Evolutionary conservation across 2,888 invertebrate genomes (phyloP).

Genomic region (Platerodrilus igneus): DNA sequence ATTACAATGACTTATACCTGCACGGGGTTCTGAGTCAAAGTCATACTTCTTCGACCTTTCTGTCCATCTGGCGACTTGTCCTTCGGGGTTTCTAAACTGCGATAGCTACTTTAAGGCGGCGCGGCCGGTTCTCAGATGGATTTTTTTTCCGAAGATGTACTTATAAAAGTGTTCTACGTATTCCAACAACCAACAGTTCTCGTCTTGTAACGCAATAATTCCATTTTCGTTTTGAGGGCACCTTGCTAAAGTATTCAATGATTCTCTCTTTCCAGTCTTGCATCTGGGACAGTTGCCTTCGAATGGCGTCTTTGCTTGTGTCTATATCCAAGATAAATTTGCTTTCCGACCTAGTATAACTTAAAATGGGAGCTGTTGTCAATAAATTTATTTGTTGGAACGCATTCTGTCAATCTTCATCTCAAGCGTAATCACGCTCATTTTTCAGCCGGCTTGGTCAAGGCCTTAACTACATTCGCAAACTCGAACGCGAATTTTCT

Average conservation of each 20-base stretch:
- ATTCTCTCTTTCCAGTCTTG: too few species aligned
- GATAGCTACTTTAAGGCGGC: slow-evolving; percentile 36
- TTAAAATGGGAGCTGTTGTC: too few species aligned
- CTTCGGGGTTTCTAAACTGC: slow-evolving; percentile 36
- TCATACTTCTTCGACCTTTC: slow-evolving; percentile 33
- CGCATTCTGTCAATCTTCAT: too few species aligned
- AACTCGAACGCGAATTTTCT: too few species aligned
- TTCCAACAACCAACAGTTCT: slow-evolving; percentile 33
- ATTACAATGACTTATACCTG: slow-evolving; percentile 10
- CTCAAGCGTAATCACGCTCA: too few species aligned
- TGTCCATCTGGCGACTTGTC: slow-evolving; percentile 38
- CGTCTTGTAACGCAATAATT: slow-evolving; percentile 33
- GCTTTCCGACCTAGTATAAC: too few species aligned
- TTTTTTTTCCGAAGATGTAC: slow-evolving; percentile 32
- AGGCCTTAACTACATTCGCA: too few species aligned
- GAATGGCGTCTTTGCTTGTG: neutral
- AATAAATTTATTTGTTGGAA: too few species aligned
- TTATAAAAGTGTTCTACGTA: slow-evolving; percentile 34
- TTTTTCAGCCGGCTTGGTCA: too few species aligned
- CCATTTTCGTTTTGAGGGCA: slow-evolving; percentile 23
- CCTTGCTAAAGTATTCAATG: too few species aligned
- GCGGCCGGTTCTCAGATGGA: slow-evolving; percentile 34
- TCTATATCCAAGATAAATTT: too few species aligned
- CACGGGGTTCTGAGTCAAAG: slow-evolving; percentile 30
- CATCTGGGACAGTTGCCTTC: slow-evolving; percentile 21